A percentile compares a stretch with the other conserved stretches of the same genome.
Evolutionary conservation across 2,113 vertebrate species (phyloP).

Genomic region (Ivindomyrus marchei): DNA sequence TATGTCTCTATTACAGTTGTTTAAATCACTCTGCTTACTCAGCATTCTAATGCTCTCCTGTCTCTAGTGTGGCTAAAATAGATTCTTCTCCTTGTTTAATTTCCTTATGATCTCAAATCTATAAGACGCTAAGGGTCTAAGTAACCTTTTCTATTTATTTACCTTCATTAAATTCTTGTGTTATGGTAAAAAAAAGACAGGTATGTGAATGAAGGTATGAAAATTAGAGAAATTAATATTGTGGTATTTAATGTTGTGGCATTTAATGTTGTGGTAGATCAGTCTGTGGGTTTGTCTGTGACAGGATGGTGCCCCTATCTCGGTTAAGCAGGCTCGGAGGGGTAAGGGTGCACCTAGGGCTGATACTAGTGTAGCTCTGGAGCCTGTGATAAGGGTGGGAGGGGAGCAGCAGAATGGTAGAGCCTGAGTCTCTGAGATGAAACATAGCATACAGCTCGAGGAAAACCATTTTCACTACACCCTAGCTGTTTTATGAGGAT

Average conservation of each 20-base stretch:
- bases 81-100: neutral
- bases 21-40: neutral
- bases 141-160: neutral
- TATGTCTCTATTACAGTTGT: neutral
- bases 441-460: neutral
- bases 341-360: neutral
- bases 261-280: neutral
- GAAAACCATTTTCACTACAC: neutral
- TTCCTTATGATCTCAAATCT: neutral
- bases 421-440: neutral
- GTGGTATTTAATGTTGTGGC: neutral
- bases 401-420: neutral
- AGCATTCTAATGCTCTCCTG: neutral
- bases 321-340: neutral
- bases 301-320: neutral
- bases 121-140: neutral
- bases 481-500: neutral
- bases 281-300: neutral
- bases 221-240: neutral
- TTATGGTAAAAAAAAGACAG: neutral
- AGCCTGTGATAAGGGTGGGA: neutral
- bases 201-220: neutral
- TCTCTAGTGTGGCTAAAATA: neutral
- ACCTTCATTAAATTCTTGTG: neutral
- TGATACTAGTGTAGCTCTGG: neutral